Evolutionary conservation across 2,113 vertebrate genomes (phyloP), one percentile per base, ranked within the genome.

Genomic region (Atlantisia rogersi): DNA sequence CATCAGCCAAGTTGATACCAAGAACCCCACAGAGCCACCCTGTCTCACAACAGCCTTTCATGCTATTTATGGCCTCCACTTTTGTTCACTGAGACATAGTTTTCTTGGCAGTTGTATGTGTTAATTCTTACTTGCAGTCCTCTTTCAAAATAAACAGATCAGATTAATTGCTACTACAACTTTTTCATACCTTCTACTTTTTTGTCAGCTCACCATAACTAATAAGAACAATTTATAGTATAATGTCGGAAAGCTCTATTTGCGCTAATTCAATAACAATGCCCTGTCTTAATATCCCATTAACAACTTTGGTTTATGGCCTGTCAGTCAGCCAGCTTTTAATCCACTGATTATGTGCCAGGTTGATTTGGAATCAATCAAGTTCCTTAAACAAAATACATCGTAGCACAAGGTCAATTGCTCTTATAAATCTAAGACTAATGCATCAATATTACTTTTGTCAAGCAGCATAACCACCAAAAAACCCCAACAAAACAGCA

Each of bases 351-450:
- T 88, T 86, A 77, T 86, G 7, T 67, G 46, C 21, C 50, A 86
- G 22, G 15, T 52, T 86, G 46, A 93, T 90, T 90, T 55, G 50
- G 52, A 77, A 93, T 92, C 58, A 88, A 67, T 83, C 64, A 44
- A 56, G 26, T 91, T 92, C 40, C 92, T 92, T 95, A 94, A 93
- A 87, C 32, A 94, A 92, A 94, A 91, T 42, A 71, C 3, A 29
- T 8, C 55, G 55, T 55, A 88, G 52, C 73, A 88, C 46, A 81
- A 90, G 74, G 80, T 88, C 80, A 93, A 83, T 81, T 74, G 35
- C 46, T 93, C 19, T 52, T 78, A 65, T 37, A 78, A 74, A 77
- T 62, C n/a, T 86, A 62, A 70, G 12, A 55, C 31, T 63, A 83
- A 59, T 59, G 42, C 21, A 71, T 84, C 73, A 91, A 71, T 82